Conservation (phyloP, 2,888 invertebrate species). For the Cephalotes varians region DNA sequence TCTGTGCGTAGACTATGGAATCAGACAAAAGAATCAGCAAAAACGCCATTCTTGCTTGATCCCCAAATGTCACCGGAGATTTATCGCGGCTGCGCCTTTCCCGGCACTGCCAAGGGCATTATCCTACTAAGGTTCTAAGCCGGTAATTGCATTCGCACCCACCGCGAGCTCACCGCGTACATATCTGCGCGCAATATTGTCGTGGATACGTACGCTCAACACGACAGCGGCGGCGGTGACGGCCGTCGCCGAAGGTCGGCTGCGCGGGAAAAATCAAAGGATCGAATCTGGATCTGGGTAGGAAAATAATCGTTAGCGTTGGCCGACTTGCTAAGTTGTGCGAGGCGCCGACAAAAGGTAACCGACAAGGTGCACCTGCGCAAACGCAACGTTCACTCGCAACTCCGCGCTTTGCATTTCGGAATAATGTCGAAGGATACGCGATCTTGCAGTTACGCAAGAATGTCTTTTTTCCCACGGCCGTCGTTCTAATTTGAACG, state of each 20-base stretch:
- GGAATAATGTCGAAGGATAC: slow-evolving; percentile 55
- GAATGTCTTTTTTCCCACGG: slow-evolving; percentile 29
- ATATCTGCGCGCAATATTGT: slow-evolving; percentile 20
- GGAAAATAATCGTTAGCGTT: slow-evolving; percentile 68
- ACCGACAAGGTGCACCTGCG: slow-evolving; percentile 61
- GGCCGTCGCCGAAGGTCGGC: slow-evolving; percentile 55
- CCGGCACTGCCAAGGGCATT: slow-evolving; percentile 67
- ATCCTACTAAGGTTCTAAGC: slow-evolving; percentile 61
- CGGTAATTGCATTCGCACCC: slow-evolving; percentile 63
- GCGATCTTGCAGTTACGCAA: slow-evolving; percentile 52
- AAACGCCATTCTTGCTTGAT: slow-evolving; percentile 53
- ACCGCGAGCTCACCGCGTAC: slow-evolving; percentile 5
- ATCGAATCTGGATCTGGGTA: slow-evolving; percentile 67
- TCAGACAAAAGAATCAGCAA: background rate
- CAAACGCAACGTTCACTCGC: slow-evolving; percentile 57
- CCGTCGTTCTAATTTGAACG: slow-evolving; percentile 43
- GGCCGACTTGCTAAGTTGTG: slow-evolving; percentile 2
- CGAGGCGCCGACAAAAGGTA: slow-evolving; percentile 60
- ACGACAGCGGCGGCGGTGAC: slow-evolving; percentile 1
- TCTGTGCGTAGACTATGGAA: background rate
- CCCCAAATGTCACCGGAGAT: slow-evolving; percentile 59
- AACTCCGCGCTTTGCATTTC: slow-evolving; percentile 50
- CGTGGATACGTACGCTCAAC: slow-evolving; percentile 28
- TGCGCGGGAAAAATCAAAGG: slow-evolving; percentile 74
- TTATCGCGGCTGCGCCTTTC: slow-evolving; percentile 64